A percentile compares a stretch with the other conserved stretches of the same genome.
Conservation (phyloP, 2,797 vertebrate species). For the Falco rusticolus region DNA sequence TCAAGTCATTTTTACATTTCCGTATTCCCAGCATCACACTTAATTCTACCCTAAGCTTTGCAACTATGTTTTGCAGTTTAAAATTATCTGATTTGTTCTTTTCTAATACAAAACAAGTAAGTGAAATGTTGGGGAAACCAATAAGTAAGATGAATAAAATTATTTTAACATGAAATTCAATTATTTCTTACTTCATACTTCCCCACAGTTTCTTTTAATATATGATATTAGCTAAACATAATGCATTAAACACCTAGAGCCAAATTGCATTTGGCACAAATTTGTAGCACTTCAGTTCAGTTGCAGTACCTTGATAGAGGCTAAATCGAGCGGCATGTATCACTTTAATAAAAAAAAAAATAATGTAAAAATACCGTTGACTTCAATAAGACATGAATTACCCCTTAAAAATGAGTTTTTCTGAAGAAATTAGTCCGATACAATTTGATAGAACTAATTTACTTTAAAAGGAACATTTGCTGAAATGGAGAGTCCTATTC, state of each 20-base stretch:
- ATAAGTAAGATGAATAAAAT: background rate
- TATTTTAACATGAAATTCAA: background rate
- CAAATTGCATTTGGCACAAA: background rate
- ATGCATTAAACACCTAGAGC: background rate
- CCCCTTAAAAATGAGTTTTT: background rate
- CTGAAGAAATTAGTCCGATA: background rate
- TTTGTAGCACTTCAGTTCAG: background rate
- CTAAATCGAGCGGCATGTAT: background rate
- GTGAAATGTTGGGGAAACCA: background rate
- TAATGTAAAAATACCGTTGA: background rate
- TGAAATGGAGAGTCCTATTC: background rate
- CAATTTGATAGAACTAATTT: background rate
- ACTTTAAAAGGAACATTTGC: background rate
- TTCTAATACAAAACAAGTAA: background rate
- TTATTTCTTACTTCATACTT: background rate
- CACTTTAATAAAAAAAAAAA: background rate
- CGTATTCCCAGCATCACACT: background rate
- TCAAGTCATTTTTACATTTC: background rate
- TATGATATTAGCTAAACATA: background rate
- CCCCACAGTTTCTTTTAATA: background rate
- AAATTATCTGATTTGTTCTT: background rate
- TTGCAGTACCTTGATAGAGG: background rate
- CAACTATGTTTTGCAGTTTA: background rate
- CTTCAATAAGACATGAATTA: background rate
- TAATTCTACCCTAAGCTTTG: background rate